These are phyloP conservation scores for Drosophila cardini DNA, from an alignment of 1,140 invertebrate genomes.

Conservation along the genomic window DNA sequence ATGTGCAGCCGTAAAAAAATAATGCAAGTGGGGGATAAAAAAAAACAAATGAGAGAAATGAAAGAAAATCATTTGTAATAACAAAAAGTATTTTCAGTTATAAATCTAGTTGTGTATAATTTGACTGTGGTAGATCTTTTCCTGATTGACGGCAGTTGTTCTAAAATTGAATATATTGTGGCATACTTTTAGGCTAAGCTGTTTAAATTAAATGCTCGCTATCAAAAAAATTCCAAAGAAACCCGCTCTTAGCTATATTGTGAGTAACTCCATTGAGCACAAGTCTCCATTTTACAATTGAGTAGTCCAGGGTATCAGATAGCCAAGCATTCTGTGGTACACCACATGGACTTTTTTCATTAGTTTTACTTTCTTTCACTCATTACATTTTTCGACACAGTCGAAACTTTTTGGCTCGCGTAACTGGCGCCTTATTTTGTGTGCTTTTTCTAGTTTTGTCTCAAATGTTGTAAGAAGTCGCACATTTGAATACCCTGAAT, in stretches of 20 bases:
- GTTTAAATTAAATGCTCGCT: constrained; percentile 56
- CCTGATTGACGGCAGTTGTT: constrained; percentile 71
- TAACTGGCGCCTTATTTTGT: constrained; percentile 52
- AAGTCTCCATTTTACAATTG: constrained; percentile 21
- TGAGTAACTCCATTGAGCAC: constrained; percentile 41
- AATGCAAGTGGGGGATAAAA: not conserved
- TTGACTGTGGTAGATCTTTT: not conserved
- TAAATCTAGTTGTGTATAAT: not conserved
- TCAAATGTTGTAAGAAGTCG: constrained; percentile 29
- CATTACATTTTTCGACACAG: constrained; percentile 61
- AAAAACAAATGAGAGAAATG: not conserved
- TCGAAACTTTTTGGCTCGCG: constrained; percentile 51
- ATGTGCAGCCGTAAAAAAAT: constrained; percentile 23
- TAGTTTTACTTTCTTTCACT: constrained; percentile 53
- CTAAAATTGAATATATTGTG: constrained; percentile 73
- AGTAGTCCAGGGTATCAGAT: not conserved
- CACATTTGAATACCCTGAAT: constrained; percentile 5
- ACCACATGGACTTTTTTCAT: constrained; percentile 7
- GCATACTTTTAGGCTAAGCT: constrained; percentile 50
- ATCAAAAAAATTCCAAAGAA: not conserved
- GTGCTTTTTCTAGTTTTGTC: constrained; percentile 7
- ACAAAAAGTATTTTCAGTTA: not conserved
- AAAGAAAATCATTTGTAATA: not conserved
- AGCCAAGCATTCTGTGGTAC: not conserved
- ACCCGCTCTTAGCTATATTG: not conserved